These are phyloP conservation scores for Martes flavigula DNA, from an alignment of 2,797 vertebrate species.

Conservation along the genomic window DNA sequence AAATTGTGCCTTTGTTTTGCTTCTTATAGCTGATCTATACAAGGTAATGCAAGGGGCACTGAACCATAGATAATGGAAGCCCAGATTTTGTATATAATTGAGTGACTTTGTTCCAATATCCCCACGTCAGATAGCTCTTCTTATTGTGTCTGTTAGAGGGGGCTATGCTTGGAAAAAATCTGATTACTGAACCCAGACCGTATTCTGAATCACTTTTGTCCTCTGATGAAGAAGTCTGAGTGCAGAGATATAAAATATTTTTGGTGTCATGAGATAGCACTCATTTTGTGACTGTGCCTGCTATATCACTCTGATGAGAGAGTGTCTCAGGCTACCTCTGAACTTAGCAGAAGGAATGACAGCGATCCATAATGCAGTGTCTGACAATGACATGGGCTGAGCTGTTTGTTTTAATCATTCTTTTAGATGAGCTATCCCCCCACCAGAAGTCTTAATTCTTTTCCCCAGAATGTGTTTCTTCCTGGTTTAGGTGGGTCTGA, in stretches of 20 bases:
- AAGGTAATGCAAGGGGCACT: not conserved
- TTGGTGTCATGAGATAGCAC: not conserved
- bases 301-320: not conserved
- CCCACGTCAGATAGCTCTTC: not conserved
- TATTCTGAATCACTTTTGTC: not conserved
- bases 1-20: not conserved
- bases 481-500: not conserved
- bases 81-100: not conserved
- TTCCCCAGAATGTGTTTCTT: not conserved
- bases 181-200: not conserved
- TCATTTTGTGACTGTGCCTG: not conserved
- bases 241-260: not conserved
- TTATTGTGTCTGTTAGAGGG: not conserved
- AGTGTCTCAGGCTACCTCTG: not conserved
- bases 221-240: not conserved
- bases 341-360: not conserved
- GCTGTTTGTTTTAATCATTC: not conserved
- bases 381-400: not conserved
- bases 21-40: not conserved
- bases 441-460: not conserved
- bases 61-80: not conserved
- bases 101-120: not conserved
- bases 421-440: not conserved
- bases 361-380: not conserved
- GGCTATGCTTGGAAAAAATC: not conserved